A percentile compares a stretch with the other conserved stretches of the same genome.
phyloP scores from a whole-genome alignment of 23 tunicate species.

The Styela clava region DNA sequence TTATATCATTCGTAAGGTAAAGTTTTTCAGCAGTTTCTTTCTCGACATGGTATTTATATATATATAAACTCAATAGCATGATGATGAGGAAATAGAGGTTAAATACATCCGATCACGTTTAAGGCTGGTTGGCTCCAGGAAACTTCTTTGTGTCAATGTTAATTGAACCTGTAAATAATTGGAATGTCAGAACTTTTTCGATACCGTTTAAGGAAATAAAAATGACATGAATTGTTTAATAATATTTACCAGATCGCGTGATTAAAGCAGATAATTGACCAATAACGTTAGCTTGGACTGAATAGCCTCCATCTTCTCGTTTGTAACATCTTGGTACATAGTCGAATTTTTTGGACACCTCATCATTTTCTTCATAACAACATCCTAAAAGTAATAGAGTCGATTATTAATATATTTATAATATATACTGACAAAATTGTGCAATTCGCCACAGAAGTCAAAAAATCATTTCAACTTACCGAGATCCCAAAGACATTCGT shows the following conservation, averaged over 20 bases:
- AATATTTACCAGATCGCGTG: slow-evolving; percentile 15
- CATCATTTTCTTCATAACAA: slow-evolving; percentile 88
- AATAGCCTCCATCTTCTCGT: slow-evolving; percentile 53
- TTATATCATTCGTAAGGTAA: not conserved
- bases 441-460: not conserved
- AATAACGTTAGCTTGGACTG: slow-evolving; percentile 9
- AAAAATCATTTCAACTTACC: slow-evolving; percentile 34
- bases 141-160: not conserved
- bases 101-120: not conserved
- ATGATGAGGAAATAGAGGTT: not conserved
- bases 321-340: slow-evolving; percentile 68
- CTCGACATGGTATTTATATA: not conserved
- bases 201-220: too few species aligned
- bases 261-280: not conserved
- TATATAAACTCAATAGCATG: not conserved
- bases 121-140: not conserved
- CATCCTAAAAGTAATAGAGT: slow-evolving; percentile 42
- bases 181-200: too few species aligned
- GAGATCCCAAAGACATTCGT: slow-evolving; percentile 79
- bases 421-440: too few species aligned
- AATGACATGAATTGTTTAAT: too few species aligned
- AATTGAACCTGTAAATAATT: not conserved
- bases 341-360: slow-evolving; percentile 52
- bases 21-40: not conserved
- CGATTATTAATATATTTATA: too few species aligned